phyloP scores from a whole-genome alignment of 2,888 invertebrate species.

The Tiliacea aurago region DNA sequence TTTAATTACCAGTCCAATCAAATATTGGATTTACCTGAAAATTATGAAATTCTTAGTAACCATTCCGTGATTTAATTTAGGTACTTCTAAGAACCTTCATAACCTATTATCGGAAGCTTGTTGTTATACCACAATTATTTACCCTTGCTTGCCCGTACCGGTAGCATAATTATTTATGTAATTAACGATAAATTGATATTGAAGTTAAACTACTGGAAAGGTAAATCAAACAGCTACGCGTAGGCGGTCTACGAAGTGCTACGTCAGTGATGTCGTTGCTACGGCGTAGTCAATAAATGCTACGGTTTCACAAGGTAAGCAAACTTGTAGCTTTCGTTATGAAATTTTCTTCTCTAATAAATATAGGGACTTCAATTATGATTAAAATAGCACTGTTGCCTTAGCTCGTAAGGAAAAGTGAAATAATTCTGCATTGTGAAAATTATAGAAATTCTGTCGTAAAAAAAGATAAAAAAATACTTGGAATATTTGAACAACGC shows the following conservation, averaged over 20 bases:
- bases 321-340: background rate
- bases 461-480: background rate
- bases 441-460: background rate
- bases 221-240: conserved; percentile 26
- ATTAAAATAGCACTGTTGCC: background rate
- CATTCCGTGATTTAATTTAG: background rate
- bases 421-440: background rate
- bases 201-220: conserved; percentile 18
- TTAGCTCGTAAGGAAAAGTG: no score
- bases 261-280: conserved; percentile 42
- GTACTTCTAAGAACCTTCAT: background rate
- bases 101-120: background rate
- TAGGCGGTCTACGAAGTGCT: conserved; percentile 45
- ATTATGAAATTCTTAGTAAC: background rate
- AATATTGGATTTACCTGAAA: background rate
- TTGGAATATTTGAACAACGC: background rate
- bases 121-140: conserved; percentile 7
- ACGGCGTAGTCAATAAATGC: conserved; percentile 35
- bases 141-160: background rate
- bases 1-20: background rate
- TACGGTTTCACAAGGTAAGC: conserved; percentile 13
- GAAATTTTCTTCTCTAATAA: background rate
- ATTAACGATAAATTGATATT: conserved; percentile 7
- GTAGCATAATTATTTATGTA: conserved; percentile 6
- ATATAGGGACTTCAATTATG: background rate